Evolutionary conservation across 2,797 vertebrate species (phyloP).

Genomic region (Chromis chromis): DNA sequence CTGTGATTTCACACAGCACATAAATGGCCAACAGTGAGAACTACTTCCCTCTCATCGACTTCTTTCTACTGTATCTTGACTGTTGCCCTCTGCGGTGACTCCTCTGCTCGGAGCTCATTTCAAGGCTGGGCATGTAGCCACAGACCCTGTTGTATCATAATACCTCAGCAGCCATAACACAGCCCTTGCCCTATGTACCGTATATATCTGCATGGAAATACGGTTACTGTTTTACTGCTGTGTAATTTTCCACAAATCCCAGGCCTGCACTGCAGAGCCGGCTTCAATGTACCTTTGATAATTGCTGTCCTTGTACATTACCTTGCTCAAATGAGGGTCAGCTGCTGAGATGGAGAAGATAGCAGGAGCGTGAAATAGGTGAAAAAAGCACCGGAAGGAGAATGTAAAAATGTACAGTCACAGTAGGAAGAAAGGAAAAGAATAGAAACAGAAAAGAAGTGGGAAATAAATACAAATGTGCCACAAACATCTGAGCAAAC

Average conservation of each 20-base stretch:
- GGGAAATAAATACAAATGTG: not conserved
- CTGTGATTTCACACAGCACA: slow-evolving; percentile 36
- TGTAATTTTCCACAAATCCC: slow-evolving; percentile 60
- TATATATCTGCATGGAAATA: slow-evolving; percentile 68
- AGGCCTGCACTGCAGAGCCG: slow-evolving; percentile 29
- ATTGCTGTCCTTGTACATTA: slow-evolving; percentile 66
- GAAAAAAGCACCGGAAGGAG: slow-evolving; percentile 6
- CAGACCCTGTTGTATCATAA: slow-evolving; percentile 54
- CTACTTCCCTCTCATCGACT: slow-evolving; percentile 30
- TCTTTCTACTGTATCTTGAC: slow-evolving; percentile 45
- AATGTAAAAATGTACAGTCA: slow-evolving; percentile 19
- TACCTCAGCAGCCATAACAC: slow-evolving; percentile 45
- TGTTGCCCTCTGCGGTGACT: slow-evolving; percentile 61
- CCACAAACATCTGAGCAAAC: not conserved
- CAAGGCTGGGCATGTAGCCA: slow-evolving; percentile 49
- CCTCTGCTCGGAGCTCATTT: slow-evolving; percentile 55
- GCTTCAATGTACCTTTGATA: slow-evolving; percentile 52
- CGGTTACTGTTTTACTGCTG: slow-evolving; percentile 48
- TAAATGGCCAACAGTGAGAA: slow-evolving; percentile 41
- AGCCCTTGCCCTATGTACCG: slow-evolving; percentile 25
- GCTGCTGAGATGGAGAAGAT: slow-evolving; percentile 17
- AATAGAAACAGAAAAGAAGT: fast-evolving
- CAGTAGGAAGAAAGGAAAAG: not conserved
- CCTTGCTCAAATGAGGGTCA: slow-evolving; percentile 47
- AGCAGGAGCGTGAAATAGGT: slow-evolving; percentile 29